Percentiles rank a stretch among this genome's conserved stretches.
Evolutionary conservation across 2,797 vertebrate species (phyloP).

Genomic region (Cygnus olor): DNA sequence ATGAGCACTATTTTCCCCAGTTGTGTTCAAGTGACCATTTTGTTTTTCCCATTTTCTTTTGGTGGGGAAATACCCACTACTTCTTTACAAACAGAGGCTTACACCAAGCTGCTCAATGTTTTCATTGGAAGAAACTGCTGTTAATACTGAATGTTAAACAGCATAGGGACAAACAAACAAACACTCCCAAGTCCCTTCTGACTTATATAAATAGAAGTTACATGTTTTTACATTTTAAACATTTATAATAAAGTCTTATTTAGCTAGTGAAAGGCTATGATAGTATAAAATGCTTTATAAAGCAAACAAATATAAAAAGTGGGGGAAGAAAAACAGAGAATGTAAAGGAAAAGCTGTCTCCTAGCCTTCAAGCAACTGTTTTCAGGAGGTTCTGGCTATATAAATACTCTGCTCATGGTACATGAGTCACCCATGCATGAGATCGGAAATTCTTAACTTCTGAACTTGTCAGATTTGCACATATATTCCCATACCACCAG

Average conservation of each 20-base stretch:
- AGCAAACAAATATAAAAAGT: neutral
- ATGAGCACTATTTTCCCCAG: neutral
- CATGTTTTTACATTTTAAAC: neutral
- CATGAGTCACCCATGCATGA: neutral
- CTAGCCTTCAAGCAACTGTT: neutral
- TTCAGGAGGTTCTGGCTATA: neutral
- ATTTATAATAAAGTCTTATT: neutral
- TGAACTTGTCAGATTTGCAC: neutral
- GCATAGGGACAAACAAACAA: neutral
- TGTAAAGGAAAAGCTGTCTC: neutral
- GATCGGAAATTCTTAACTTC: neutral
- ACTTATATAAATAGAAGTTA: neutral
- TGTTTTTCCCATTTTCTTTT: neutral
- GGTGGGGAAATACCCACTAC: neutral
- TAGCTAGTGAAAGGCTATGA: neutral
- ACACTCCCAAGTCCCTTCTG: neutral
- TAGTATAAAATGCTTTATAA: neutral
- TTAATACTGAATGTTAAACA: neutral
- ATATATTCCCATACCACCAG: neutral
- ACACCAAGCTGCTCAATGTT: neutral
- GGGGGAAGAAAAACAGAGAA: neutral
- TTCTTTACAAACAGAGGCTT: neutral
- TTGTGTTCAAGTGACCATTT: neutral
- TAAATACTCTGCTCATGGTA: neutral
- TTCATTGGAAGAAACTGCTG: neutral